Evolutionary conservation across 2,797 vertebrate species (phyloP).

Genomic region (Microcaecilia unicolor): DNA sequence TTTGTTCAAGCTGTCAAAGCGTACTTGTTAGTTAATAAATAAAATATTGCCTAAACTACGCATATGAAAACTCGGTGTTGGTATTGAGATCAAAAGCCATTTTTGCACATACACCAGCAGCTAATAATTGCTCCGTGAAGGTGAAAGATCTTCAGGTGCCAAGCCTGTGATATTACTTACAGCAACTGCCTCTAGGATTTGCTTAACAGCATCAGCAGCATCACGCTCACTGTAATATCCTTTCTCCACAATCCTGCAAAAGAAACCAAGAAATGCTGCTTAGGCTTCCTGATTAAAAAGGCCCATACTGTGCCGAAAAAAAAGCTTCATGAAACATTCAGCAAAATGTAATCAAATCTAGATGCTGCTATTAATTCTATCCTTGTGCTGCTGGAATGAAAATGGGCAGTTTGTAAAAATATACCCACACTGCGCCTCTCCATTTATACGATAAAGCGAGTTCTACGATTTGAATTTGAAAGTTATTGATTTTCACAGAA

Average conservation of each 20-base stretch:
- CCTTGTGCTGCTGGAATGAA: not conserved
- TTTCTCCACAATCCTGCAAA: slow-evolving; percentile 77
- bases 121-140: not conserved
- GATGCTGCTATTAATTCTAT: not conserved
- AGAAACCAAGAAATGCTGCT: slow-evolving; percentile 14
- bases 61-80: too few species aligned
- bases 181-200: slow-evolving; percentile 75
- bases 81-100: not conserved
- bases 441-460: not conserved
- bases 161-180: slow-evolving; percentile 53
- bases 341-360: not conserved
- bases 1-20: too few species aligned
- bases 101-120: not conserved
- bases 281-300: not conserved
- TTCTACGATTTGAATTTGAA: not conserved
- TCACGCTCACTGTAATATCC: slow-evolving; percentile 79
- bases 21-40: too few species aligned
- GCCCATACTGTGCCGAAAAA: too few species aligned
- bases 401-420: not conserved
- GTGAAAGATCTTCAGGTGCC: not conserved
- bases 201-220: slow-evolving; percentile 73
- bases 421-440: not conserved
- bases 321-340: slow-evolving; percentile 3
- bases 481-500: not conserved
- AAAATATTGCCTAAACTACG: too few species aligned